These are phyloP conservation scores for Cosmia pyralina DNA, from an alignment of 2,888 invertebrate genomes.

Conservation along the genomic window DNA sequence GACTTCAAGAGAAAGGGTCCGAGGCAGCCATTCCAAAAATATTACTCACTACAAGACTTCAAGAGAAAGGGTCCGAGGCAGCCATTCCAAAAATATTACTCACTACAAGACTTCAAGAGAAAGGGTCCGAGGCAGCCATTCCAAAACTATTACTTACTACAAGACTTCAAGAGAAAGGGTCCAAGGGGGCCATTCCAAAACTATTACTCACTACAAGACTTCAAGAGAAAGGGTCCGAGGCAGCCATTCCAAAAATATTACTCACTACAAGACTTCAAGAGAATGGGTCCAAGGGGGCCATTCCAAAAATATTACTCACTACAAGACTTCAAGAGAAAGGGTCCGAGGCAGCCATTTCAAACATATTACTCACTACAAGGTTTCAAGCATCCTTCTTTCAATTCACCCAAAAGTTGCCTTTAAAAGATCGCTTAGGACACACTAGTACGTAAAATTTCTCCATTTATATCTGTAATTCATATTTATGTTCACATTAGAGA, in stretches of 20 bases:
- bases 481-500: no score
- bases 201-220: neutral
- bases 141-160: neutral
- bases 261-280: neutral
- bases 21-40: neutral
- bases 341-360: neutral
- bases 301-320: neutral
- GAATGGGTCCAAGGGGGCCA: neutral
- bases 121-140: neutral
- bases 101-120: neutral
- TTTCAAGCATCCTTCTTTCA: neutral
- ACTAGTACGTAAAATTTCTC: neutral
- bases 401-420: neutral
- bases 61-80: neutral
- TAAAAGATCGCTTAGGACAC: neutral
- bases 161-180: neutral
- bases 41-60: neutral
- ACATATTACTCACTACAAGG: neutral
- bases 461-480: neutral
- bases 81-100: neutral
- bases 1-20: neutral
- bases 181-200: neutral
- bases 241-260: neutral
- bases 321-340: neutral
- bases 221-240: neutral